A percentile compares a stretch with the other conserved stretches of the same genome.
phyloP scores from a whole-genome alignment of 2,797 vertebrate species.

The Sebastolobus alascanus region DNA sequence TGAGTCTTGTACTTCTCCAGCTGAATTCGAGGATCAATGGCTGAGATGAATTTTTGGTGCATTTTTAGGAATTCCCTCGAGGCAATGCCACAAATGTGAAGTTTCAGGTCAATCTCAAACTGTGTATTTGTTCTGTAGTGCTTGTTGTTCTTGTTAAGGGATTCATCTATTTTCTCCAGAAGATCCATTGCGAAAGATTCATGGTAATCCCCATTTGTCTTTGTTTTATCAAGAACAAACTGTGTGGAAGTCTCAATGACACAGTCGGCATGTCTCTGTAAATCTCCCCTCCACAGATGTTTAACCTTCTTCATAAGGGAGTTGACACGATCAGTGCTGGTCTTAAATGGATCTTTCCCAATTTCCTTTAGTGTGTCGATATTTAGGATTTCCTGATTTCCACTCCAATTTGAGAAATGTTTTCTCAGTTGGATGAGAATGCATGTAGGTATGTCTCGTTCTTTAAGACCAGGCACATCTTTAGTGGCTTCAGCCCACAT shows the following conservation, averaged over 20 bases:
- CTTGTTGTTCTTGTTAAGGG: neutral
- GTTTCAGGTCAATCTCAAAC: conserved; percentile 67
- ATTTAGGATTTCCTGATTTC: neutral
- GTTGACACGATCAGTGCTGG: fast-evolving
- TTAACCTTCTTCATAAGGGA: fast-evolving
- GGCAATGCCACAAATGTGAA: conserved; percentile 67
- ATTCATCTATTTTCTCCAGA: conserved; percentile 40
- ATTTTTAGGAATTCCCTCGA: conserved; percentile 47
- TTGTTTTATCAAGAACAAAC: conserved; percentile 2
- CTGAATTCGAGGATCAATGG: neutral
- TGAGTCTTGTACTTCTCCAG: conserved; percentile 47
- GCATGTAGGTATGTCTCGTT: conserved; percentile 10
- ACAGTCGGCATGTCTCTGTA: conserved; percentile 7
- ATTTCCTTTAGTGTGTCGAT: neutral
- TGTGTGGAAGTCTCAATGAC: neutral
- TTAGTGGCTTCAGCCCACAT: conserved; percentile 47
- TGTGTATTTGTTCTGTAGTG: fast-evolving
- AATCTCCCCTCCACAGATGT: fast-evolving
- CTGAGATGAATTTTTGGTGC: conserved; percentile 54
- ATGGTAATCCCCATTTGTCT: conserved; percentile 43
- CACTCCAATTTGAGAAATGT: neutral
- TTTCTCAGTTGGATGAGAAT: conserved; percentile 18
- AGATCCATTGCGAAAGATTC: conserved; percentile 38
- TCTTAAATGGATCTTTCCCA: neutral
- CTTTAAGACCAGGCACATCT: conserved; percentile 21